These are phyloP conservation scores for Serinus canaria DNA, from an alignment of 2,113 vertebrate genomes.

Conservation along the genomic window DNA sequence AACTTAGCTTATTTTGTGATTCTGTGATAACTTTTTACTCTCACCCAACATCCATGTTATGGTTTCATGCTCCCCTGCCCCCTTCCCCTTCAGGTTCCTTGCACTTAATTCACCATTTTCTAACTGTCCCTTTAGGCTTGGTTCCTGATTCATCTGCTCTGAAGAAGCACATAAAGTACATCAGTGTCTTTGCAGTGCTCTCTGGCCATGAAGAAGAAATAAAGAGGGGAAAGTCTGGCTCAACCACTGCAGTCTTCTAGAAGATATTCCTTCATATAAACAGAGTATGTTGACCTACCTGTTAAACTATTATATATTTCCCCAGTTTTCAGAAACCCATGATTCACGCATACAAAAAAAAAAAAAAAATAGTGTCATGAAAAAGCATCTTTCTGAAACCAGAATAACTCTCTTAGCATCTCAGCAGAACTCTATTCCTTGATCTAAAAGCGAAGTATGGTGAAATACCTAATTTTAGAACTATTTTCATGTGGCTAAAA, in stretches of 20 bases:
- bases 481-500: background rate
- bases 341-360: background rate
- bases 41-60: background rate
- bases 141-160: background rate
- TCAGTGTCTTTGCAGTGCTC: background rate
- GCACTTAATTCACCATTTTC: background rate
- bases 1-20: background rate
- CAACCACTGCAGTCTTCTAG: background rate
- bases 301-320: background rate
- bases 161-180: background rate
- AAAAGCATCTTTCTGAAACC: background rate
- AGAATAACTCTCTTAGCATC: background rate
- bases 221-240: background rate
- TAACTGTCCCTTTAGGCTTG: background rate
- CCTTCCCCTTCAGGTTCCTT: background rate
- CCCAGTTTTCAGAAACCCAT: background rate
- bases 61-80: accelerated
- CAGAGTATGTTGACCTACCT: background rate
- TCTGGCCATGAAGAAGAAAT: background rate
- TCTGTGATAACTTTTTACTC: background rate
- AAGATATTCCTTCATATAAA: background rate
- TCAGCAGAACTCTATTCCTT: background rate
- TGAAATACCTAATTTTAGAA: background rate
- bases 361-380: background rate
- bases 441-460: background rate